These are phyloP conservation scores for Columba livia DNA, from an alignment of 2,113 vertebrate species.

Conservation along the genomic window DNA sequence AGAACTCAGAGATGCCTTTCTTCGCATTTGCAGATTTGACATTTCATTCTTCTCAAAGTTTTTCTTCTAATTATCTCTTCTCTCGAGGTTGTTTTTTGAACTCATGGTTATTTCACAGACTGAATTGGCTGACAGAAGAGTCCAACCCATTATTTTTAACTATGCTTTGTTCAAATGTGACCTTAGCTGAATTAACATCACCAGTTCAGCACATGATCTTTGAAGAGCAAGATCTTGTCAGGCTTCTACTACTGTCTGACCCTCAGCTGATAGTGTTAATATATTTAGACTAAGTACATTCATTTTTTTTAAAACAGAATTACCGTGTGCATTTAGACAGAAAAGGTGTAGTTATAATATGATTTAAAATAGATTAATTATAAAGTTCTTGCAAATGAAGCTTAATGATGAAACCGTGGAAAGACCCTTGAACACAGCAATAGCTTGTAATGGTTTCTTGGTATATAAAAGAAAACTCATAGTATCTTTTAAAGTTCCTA, in stretches of 20 bases:
- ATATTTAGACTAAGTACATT: neutral
- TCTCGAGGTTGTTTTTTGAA: neutral
- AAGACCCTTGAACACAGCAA: neutral
- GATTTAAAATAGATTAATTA: neutral
- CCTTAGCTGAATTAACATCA: neutral
- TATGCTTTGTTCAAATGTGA: neutral
- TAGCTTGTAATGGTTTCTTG: neutral
- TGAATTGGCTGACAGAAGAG: neutral
- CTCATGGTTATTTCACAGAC: neutral
- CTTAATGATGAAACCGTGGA: neutral
- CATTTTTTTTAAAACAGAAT: neutral
- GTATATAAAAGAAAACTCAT: neutral
- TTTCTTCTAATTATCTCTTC: neutral
- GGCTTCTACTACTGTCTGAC: neutral
- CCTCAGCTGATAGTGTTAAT: neutral
- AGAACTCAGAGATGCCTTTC: neutral
- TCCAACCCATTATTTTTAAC: neutral
- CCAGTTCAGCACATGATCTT: neutral
- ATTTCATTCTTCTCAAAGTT: neutral
- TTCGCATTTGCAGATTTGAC: neutral
- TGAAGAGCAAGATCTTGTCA: neutral
- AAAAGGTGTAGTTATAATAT: neutral
- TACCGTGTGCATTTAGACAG: neutral
- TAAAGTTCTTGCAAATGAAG: neutral
- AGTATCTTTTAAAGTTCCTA: neutral